These are phyloP conservation scores for Tetanocera ferruginea DNA, from an alignment of 2,888 invertebrate species.

Conservation along the genomic window DNA sequence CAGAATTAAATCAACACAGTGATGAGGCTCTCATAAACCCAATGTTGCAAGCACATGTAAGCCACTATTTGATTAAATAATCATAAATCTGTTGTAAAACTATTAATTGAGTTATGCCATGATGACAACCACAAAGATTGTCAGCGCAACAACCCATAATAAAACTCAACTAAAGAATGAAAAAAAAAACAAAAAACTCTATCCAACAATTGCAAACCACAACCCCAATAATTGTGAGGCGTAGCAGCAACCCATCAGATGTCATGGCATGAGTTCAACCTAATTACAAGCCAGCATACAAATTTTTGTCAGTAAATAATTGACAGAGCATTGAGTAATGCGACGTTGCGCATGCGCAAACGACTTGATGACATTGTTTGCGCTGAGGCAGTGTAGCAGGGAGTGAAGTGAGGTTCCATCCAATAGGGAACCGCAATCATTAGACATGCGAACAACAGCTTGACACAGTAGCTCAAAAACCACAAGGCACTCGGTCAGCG, in stretches of 20 bases:
- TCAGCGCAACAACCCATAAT: conserved; percentile 1
- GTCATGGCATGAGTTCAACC: conserved; percentile 17
- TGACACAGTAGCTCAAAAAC: conserved; percentile 31
- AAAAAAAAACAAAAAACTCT: neutral
- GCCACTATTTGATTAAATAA: neutral
- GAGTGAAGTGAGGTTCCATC: neutral
- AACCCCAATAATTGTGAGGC: conserved; percentile 25
- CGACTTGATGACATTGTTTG: conserved; percentile 21
- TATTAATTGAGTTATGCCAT: conserved; percentile 1
- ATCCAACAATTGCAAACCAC: neutral
- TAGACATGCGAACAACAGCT: neutral
- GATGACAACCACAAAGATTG: conserved; percentile 19
- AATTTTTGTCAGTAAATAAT: conserved; percentile 9
- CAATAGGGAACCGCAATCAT: conserved; percentile 20
- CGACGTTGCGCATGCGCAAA: conserved; percentile 33
- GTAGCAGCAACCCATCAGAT: conserved; percentile 6
- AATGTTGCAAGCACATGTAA: no score
- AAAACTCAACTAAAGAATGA: neutral
- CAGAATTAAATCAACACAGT: no score
- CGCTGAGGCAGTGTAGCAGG: neutral
- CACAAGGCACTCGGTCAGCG: neutral
- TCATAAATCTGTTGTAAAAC: neutral
- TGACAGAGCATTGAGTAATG: conserved; percentile 25
- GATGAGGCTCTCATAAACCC: no score
- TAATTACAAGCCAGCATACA: conserved; percentile 10